These are phyloP conservation scores for Drosophila kambysellisi DNA, from an alignment of 2,888 invertebrate species.

Conservation along the genomic window DNA sequence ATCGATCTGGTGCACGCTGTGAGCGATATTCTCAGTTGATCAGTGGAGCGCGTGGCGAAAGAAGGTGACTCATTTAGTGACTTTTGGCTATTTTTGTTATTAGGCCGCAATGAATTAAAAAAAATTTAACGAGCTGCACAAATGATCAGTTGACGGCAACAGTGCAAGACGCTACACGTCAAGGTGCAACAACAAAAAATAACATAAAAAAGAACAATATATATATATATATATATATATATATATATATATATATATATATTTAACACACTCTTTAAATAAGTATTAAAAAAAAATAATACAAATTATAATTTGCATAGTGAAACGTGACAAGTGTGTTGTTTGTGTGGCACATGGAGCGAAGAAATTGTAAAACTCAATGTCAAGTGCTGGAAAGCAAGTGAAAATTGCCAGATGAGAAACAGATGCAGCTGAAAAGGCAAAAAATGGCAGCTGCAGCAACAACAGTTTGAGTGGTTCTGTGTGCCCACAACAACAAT, in stretches of 20 bases:
- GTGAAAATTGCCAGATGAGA: slow-evolving; percentile 49
- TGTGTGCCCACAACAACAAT: background rate
- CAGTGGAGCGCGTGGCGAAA: slow-evolving; percentile 40
- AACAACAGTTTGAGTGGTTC: slow-evolving; percentile 36
- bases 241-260: too few species aligned
- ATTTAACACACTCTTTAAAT: background rate
- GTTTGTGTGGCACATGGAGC: slow-evolving; percentile 39
- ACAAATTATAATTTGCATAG: background rate
- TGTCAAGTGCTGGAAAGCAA: slow-evolving; percentile 31
- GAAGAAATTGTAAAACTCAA: slow-evolving; percentile 27
- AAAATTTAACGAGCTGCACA: slow-evolving; percentile 23
- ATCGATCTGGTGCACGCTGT: slow-evolving; percentile 38
- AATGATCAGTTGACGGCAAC: slow-evolving; percentile 22
- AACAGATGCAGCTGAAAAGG: slow-evolving; percentile 59
- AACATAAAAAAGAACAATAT: background rate
- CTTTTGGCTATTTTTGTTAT: slow-evolving; percentile 61
- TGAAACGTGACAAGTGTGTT: slow-evolving; percentile 61
- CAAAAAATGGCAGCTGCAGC: slow-evolving; percentile 28
- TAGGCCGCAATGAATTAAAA: slow-evolving; percentile 32
- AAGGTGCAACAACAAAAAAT: background rate
- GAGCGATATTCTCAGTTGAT: slow-evolving; percentile 55
- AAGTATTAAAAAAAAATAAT: background rate
- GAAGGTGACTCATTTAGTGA: slow-evolving; percentile 57
- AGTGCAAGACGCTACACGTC: slow-evolving; percentile 10
- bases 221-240: background rate